Conservation (phyloP, 2,797 vertebrate genomes). For the Hephaestus fuliginosus region DNA sequence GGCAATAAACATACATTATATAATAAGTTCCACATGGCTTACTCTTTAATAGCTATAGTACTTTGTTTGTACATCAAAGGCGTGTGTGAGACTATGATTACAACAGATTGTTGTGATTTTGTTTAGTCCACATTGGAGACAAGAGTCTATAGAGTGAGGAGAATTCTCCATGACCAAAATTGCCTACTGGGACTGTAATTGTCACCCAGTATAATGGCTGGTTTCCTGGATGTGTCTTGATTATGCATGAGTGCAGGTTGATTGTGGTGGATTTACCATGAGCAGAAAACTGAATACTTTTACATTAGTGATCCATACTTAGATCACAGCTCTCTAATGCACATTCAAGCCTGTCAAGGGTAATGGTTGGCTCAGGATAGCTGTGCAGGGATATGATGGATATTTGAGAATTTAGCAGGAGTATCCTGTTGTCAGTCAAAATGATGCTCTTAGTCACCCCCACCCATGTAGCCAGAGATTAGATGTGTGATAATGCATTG, state of each 20-base stretch:
- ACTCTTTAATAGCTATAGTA: not conserved
- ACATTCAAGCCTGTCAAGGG: slow-evolving; percentile 2
- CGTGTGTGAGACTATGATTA: not conserved
- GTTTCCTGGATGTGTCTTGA: slow-evolving; percentile 19
- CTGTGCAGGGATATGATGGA: slow-evolving; percentile 5
- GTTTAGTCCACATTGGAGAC: not conserved
- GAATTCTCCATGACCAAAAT: not conserved
- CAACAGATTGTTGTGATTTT: not conserved
- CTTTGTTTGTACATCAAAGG: not conserved
- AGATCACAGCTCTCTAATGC: slow-evolving; percentile 19
- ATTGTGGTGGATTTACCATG: slow-evolving; percentile 3
- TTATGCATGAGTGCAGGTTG: slow-evolving; percentile 14
- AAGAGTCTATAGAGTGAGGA: slow-evolving; percentile 2
- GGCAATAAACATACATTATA: not conserved
- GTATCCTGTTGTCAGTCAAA: slow-evolving; percentile 40
- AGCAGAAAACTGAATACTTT: slow-evolving; percentile 9
- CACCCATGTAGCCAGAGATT: slow-evolving; percentile 60
- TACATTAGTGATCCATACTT: slow-evolving; percentile 12
- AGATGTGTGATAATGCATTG: slow-evolving; percentile 78
- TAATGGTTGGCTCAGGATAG: not conserved
- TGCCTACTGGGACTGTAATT: not conserved
- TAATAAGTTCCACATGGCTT: not conserved
- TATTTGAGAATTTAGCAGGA: slow-evolving; percentile 39
- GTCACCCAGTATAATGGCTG: slow-evolving; percentile 9
- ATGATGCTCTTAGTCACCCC: slow-evolving; percentile 54